These are phyloP conservation scores for Baryphthengus martii DNA, from an alignment of 2,113 vertebrate genomes.

Conservation along the genomic window DNA sequence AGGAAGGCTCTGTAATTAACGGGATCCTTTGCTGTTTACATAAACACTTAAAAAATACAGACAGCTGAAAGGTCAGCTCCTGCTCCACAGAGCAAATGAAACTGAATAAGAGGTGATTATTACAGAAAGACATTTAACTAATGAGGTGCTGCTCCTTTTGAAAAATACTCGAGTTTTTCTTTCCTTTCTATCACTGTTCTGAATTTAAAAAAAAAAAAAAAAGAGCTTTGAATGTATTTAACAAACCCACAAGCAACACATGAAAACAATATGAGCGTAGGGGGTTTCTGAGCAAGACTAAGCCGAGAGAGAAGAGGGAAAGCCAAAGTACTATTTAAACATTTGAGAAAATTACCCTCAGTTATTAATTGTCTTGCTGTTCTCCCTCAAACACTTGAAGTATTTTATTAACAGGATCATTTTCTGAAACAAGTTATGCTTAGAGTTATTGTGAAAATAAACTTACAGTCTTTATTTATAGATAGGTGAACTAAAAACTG, in stretches of 20 bases:
- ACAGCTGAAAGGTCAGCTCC: conserved; percentile 57
- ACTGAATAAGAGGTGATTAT: background rate
- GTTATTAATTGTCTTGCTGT: background rate
- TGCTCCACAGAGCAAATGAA: conserved; percentile 19
- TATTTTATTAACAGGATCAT: background rate
- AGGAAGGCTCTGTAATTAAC: conserved; percentile 79
- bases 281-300: background rate
- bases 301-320: too few species aligned
- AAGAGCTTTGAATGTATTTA: background rate
- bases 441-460: background rate
- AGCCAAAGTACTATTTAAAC: background rate
- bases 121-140: background rate
- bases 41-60: conserved; percentile 63
- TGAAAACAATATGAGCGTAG: background rate
- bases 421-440: background rate
- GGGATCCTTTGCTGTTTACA: conserved; percentile 73
- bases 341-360: background rate
- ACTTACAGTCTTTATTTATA: background rate
- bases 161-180: background rate
- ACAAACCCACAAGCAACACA: background rate
- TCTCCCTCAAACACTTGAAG: background rate
- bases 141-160: background rate
- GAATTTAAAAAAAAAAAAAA: background rate
- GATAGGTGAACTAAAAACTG: background rate
- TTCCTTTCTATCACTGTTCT: background rate